phyloP scores from a whole-genome alignment of 2,888 invertebrate genomes.

The Platycheirus albimanus region DNA sequence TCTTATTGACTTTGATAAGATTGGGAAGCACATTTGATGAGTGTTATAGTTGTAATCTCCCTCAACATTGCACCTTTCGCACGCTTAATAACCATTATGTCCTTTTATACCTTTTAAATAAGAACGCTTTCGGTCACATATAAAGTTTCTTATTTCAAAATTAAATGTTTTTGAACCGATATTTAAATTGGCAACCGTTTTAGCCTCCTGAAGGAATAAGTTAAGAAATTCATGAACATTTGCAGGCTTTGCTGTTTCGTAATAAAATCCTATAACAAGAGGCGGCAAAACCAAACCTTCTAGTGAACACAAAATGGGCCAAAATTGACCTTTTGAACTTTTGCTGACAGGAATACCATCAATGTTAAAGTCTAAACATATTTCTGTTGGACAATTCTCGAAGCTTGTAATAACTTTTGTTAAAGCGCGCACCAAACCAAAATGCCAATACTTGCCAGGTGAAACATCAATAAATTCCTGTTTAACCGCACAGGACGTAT shows the following conservation, averaged over 20 bases:
- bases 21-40: slow-evolving; percentile 15
- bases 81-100: slow-evolving; percentile 9
- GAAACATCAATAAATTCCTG: slow-evolving; percentile 5
- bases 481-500: background rate
- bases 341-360: too few species aligned
- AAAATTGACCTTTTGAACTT: slow-evolving; percentile 9
- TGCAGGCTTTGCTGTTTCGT: background rate
- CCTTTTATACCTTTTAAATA: slow-evolving; percentile 23
- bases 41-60: background rate
- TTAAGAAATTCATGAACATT: slow-evolving; percentile 10
- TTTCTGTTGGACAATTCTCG: background rate
- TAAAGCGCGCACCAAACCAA: slow-evolving; percentile 2
- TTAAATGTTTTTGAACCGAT: slow-evolving; percentile 1
- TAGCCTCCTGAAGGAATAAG: background rate
- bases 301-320: slow-evolving; percentile 17
- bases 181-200: background rate
- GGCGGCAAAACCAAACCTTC: slow-evolving; percentile 5
- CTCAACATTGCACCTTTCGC: background rate
- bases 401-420: background rate
- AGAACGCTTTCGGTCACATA: slow-evolving; percentile 8
- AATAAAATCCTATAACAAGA: slow-evolving; percentile 8
- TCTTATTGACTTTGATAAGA: slow-evolving; percentile 11
- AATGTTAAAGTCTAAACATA: background rate
- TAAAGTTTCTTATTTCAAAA: slow-evolving; percentile 9
- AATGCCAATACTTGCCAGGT: slow-evolving; percentile 8